Base-by-base conservation (phyloP, 2,797 vertebrate genomes). In the Corythornis leucogaster region DNA sequence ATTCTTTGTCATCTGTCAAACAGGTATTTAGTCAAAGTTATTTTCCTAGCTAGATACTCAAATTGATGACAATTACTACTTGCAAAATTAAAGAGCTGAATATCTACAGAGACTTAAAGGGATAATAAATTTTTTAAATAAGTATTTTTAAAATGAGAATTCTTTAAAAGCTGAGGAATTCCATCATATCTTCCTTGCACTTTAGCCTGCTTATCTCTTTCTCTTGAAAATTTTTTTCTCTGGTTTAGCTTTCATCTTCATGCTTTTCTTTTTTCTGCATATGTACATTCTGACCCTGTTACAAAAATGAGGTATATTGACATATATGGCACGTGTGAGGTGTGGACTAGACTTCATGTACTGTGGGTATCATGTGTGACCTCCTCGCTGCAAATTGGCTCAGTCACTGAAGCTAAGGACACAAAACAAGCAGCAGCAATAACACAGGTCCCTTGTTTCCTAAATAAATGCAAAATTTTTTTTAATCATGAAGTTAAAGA, bases 291-390 rank as follows among this genome's bases (percentile, higher is more conserved):
- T 31, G 4, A 42, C 38, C 13, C 12, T 48, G 20, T 18, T 53
- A 48, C 17, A 63, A 70, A 83, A 59, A 19, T 2, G 1, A 59
- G 10, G 8, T 16, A 17, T 64, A 33, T 16, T 2, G 2, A 78
- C 5, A 40, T 40, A 40, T 40, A 40, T 40, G 38, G 38, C 38
- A 40, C 38, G 6, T 40, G 38, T 40, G 14, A 40, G 38, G 38
- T 40, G 38, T 40, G 38, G 14, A 63, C 10, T 5, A 22, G 21
- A 48, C 7, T 54, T 64, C 51, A 38, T 4, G 14, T 21, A 38
- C 25, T 33, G 10, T 15, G 30, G n/a, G 22, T 21, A 69, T 5
- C 0, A 0, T 3, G 17, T 24, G 33, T 12, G 30, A 74, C 6
- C 12, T 57, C 21, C 58, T 83, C 66, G 26, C 16, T 67, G 71